Evolutionary conservation across 2,113 vertebrate genomes (phyloP).

Genomic region (Cranoglanis bouderius): DNA sequence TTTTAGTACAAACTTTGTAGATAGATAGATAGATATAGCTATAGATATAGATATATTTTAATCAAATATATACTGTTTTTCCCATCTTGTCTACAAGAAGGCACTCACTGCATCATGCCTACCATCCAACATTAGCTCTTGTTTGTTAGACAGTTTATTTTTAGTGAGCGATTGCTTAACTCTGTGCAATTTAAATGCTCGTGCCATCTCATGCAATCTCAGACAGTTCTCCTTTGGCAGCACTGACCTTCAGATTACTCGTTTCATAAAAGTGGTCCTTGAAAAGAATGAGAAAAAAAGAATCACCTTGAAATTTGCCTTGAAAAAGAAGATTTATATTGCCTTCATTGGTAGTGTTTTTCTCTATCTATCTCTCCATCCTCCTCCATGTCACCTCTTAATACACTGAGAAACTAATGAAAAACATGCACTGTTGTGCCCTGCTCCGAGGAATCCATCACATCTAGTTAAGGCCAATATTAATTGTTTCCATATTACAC

Average conservation of each 20-base stretch:
- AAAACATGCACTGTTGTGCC: conserved; percentile 7
- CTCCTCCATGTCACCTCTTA: not conserved
- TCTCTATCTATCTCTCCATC: not conserved
- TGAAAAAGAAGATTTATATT: not conserved
- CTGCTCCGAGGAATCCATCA: conserved; percentile 30
- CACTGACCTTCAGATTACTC: not conserved
- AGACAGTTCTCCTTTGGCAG: not conserved
- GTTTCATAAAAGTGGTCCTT: not conserved
- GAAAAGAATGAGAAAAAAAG: not conserved
- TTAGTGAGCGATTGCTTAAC: conserved; percentile 3
- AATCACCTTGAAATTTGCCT: not conserved
- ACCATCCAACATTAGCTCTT: not conserved
- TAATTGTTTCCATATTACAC: conserved; percentile 42
- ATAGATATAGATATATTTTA: no score
- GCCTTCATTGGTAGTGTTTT: not conserved
- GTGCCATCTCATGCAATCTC: not conserved
- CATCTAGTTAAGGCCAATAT: conserved; percentile 25
- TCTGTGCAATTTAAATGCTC: not conserved
- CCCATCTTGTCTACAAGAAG: not conserved
- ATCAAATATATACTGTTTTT: not conserved
- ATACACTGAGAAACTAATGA: conserved; percentile 20
- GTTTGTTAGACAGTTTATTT: not conserved
- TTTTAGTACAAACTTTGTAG: no score
- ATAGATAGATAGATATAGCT: no score
- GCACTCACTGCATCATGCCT: not conserved